These are phyloP conservation scores for Ambastaia sidthimunki DNA, from an alignment of 2,797 vertebrate genomes.

Conservation along the genomic window DNA sequence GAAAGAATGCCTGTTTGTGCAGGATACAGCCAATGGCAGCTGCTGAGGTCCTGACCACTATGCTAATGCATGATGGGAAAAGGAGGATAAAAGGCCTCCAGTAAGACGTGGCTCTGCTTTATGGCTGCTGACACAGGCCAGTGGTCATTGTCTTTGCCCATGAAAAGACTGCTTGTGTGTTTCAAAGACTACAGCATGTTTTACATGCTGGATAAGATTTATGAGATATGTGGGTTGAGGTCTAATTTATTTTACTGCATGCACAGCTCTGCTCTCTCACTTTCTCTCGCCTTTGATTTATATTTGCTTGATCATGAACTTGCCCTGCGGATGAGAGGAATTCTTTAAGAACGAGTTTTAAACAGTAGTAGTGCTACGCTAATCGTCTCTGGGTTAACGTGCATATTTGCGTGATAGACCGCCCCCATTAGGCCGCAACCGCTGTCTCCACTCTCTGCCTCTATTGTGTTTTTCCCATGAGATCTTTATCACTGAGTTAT, in stretches of 20 bases:
- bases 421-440: constrained; percentile 66
- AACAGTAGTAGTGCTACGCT: neutral
- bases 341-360: constrained; percentile 1
- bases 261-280: neutral
- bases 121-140: constrained; percentile 44
- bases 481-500: constrained; percentile 78
- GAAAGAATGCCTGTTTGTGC: constrained; percentile 72
- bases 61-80: constrained; percentile 61
- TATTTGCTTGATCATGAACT: constrained; percentile 6
- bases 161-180: constrained; percentile 76
- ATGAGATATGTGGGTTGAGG: constrained; percentile 61
- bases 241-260: constrained; percentile 13
- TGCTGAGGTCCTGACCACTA: constrained; percentile 55
- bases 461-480: constrained; percentile 75
- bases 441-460: constrained; percentile 67
- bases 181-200: constrained; percentile 63
- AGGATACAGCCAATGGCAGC: constrained; percentile 34
- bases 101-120: constrained; percentile 74
- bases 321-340: constrained; percentile 9
- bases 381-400: constrained; percentile 9
- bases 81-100: constrained; percentile 74
- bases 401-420: constrained; percentile 61
- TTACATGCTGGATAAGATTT: constrained; percentile 68
- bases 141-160: constrained; percentile 66
- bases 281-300: constrained; percentile 1